Evolutionary conservation across 2,797 vertebrate species (phyloP).

Genomic region (Alfaro cultratus): DNA sequence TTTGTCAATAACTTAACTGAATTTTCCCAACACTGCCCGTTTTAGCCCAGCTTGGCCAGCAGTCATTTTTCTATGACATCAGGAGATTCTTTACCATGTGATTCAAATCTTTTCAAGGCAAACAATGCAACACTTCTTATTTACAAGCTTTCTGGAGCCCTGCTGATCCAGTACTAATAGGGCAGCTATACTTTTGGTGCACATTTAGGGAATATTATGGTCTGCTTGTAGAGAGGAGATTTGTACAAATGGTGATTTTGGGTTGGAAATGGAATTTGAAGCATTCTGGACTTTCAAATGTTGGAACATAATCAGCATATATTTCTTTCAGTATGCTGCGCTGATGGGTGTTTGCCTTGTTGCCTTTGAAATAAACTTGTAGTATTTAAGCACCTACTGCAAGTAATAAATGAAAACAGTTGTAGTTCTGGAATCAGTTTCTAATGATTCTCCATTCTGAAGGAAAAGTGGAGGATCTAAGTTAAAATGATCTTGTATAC

Average conservation of each 20-base stretch:
- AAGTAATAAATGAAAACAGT: neutral
- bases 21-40: neutral
- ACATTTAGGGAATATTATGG: neutral
- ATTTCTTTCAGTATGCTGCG: neutral
- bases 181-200: neutral
- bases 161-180: neutral
- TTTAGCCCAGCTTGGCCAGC: neutral
- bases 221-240: neutral
- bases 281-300: neutral
- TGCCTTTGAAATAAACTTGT: neutral
- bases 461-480: constrained; percentile 4
- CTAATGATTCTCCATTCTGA: neutral
- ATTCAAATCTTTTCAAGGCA: neutral
- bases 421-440: neutral
- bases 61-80: constrained; percentile 6
- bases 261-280: neutral
- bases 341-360: no score
- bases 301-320: neutral
- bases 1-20: neutral
- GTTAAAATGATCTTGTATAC: constrained; percentile 38
- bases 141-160: neutral
- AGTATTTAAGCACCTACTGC: neutral
- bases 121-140: neutral
- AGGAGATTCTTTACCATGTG: neutral
- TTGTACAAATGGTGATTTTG: neutral